These are phyloP conservation scores for Nineta flava DNA, from an alignment of 2,888 invertebrate genomes.

Conservation along the genomic window DNA sequence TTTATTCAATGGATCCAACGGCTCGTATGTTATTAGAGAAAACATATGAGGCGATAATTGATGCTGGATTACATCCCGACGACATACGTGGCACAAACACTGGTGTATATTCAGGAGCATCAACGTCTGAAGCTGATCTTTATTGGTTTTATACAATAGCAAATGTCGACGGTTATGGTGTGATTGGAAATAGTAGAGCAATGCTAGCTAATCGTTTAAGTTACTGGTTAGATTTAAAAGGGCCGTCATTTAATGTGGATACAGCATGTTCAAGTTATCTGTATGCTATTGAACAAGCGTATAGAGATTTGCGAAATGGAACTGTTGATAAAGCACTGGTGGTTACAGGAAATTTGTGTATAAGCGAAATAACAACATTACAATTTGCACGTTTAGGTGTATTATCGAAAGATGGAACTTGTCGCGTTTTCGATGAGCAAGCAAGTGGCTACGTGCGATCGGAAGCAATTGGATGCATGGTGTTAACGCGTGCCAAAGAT, in stretches of 20 bases:
- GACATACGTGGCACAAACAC: slow-evolving; percentile 54
- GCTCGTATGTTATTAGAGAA: slow-evolving; percentile 40
- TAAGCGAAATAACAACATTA: slow-evolving; percentile 75
- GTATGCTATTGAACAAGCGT: slow-evolving; percentile 72
- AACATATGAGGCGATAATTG: slow-evolving; percentile 40
- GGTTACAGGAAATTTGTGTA: slow-evolving; percentile 68
- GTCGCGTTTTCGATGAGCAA: slow-evolving; percentile 78
- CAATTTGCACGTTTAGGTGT: slow-evolving; percentile 72
- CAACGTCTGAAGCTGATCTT: slow-evolving; percentile 62
- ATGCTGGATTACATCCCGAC: slow-evolving; percentile 49
- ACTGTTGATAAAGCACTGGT: slow-evolving; percentile 81
- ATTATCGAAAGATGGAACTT: slow-evolving; percentile 68
- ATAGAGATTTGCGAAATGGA: slow-evolving; percentile 57
- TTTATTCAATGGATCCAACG: slow-evolving; percentile 37
- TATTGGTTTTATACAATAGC: slow-evolving; percentile 55
- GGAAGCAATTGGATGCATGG: slow-evolving; percentile 54
- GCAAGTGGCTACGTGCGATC: slow-evolving; percentile 74
- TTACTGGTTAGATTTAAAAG: slow-evolving; percentile 72
- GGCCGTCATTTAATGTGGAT: slow-evolving; percentile 78
- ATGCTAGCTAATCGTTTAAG: slow-evolving; percentile 64
- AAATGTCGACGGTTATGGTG: slow-evolving; percentile 30
- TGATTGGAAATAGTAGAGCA: slow-evolving; percentile 3
- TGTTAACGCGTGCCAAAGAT: slow-evolving; percentile 46
- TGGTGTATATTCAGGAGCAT: slow-evolving; percentile 66
- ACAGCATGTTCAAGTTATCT: slow-evolving; percentile 92